phyloP scores from a whole-genome alignment of 1,140 invertebrate species.

The Anoplolepis gracilipes region DNA sequence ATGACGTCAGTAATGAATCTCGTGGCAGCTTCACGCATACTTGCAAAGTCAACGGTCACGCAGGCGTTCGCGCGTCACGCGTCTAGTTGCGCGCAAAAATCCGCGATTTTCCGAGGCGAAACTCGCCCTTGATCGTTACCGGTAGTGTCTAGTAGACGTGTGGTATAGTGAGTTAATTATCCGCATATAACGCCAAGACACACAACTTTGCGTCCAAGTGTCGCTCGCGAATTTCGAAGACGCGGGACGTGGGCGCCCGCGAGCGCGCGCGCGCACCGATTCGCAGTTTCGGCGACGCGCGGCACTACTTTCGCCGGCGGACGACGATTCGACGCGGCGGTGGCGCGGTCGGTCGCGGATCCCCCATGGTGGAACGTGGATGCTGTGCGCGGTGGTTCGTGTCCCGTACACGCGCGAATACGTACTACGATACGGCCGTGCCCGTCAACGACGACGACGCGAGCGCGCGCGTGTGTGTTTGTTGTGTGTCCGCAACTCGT shows the following conservation, averaged over 20 bases:
- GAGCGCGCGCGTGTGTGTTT: background rate
- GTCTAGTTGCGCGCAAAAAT: background rate
- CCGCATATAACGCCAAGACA: no score
- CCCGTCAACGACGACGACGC: constrained; percentile 18
- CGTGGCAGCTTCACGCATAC: constrained; percentile 3
- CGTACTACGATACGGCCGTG: constrained; percentile 28
- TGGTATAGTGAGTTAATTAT: no score
- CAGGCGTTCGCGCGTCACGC: background rate
- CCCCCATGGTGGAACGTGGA: constrained; percentile 82
- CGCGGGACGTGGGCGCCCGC: constrained; percentile 30
- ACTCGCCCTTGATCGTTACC: background rate
- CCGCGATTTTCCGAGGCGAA: background rate
- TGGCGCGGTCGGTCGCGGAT: constrained; percentile 77
- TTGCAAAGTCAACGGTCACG: background rate
- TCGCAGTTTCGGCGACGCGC: constrained; percentile 65
- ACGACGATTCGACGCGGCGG: constrained; percentile 78
- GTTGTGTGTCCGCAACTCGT: constrained; percentile 26
- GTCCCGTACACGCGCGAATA: constrained; percentile 75
- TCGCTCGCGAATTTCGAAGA: constrained; percentile 3
- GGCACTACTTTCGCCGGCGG: constrained; percentile 69
- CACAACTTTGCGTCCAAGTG: no score
- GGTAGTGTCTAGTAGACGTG: no score
- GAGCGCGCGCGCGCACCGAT: constrained; percentile 63
- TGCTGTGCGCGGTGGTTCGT: constrained; percentile 82
- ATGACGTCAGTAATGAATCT: background rate